These are phyloP conservation scores for Furcifer pardalis DNA, from an alignment of 2,797 vertebrate genomes.

Conservation along the genomic window DNA sequence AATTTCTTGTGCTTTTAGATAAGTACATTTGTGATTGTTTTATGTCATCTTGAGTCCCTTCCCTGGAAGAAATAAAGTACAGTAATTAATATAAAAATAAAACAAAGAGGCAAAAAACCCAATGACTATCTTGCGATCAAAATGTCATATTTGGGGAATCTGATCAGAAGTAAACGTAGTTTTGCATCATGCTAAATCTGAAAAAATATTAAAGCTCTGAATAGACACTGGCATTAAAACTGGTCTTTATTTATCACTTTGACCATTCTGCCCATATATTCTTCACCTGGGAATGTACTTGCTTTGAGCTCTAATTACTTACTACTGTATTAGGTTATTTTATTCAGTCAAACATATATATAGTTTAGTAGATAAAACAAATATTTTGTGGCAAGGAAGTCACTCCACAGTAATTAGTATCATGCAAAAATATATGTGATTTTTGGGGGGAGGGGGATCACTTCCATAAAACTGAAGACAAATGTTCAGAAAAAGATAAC, in stretches of 20 bases:
- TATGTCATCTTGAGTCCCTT: too few species aligned
- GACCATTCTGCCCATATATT: not conserved
- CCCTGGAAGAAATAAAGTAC: too few species aligned
- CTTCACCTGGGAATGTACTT: not conserved
- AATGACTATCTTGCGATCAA: too few species aligned
- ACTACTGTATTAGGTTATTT: not conserved
- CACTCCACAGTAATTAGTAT: not conserved
- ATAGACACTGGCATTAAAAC: not conserved
- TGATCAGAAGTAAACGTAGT: too few species aligned
- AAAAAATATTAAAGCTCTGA: constrained; percentile 30
- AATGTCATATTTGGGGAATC: not conserved
- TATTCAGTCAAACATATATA: constrained; percentile 13
- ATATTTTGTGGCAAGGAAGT: not conserved
- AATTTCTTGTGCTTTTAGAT: too few species aligned
- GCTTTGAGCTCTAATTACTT: not conserved
- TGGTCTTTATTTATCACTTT: not conserved
- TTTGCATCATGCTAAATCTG: not conserved
- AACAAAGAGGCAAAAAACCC: too few species aligned
- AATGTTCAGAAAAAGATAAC: not conserved
- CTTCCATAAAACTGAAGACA: constrained; percentile 30
- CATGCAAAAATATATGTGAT: constrained; percentile 25
- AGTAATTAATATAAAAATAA: too few species aligned
- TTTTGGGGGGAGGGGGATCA: not conserved
- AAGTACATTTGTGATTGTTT: too few species aligned
- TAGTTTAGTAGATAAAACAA: not conserved